phyloP scores from a whole-genome alignment of 2,113 vertebrate genomes.

The Pampusana beccarii region DNA sequence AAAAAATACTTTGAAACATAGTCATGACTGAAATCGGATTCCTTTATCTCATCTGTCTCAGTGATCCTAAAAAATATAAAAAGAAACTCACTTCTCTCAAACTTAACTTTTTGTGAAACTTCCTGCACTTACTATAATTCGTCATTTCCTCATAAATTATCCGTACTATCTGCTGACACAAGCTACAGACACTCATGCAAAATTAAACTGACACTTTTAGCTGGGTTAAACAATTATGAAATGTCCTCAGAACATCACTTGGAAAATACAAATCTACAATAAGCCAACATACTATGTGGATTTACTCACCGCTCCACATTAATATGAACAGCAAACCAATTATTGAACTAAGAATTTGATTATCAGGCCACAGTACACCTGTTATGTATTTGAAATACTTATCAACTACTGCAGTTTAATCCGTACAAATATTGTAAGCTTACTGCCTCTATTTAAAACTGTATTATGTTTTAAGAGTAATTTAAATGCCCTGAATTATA shows the following conservation, averaged over 20 bases:
- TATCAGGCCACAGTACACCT: not conserved
- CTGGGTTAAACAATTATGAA: not conserved
- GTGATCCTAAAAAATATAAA: not conserved
- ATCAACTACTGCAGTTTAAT: not conserved
- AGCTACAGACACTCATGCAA: not conserved
- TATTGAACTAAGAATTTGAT: not conserved
- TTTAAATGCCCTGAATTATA: not conserved
- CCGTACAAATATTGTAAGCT: not conserved
- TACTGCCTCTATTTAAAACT: not conserved
- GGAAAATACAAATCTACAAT: not conserved
- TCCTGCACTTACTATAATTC: not conserved
- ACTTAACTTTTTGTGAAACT: not conserved
- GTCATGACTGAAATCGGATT: not conserved
- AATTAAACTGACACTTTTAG: slow-evolving; percentile 12
- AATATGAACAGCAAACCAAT: slow-evolving; percentile 4
- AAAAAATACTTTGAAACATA: not conserved
- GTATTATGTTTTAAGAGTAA: not conserved
- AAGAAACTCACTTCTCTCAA: not conserved
- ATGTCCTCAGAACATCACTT: not conserved
- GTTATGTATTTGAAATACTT: not conserved
- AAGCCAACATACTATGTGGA: not conserved
- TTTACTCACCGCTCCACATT: not conserved
- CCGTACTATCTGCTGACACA: not conserved
- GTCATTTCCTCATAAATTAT: not conserved
- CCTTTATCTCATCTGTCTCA: not conserved